A percentile compares a stretch with the other conserved stretches of the same genome.
phyloP scores from a whole-genome alignment of 2,888 invertebrate genomes.

The Octodonta nipae region DNA sequence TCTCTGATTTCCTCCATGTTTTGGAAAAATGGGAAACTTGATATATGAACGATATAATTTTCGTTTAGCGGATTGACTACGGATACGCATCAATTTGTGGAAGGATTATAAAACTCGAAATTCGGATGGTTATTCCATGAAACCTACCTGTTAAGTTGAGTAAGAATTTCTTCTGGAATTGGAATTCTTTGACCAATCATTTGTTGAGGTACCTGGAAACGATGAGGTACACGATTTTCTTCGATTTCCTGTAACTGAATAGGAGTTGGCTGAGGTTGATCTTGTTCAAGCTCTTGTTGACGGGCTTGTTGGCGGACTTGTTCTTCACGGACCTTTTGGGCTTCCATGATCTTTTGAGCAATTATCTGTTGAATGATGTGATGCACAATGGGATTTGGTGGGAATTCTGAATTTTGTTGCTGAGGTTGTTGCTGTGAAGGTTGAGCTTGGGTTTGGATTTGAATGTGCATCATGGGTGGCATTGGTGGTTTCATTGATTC shows the following conservation, averaged over 20 bases:
- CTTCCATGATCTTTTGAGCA: conserved; percentile 32
- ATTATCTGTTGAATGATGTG: conserved; percentile 36
- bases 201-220: conserved; percentile 8
- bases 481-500: neutral
- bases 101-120: too few species aligned
- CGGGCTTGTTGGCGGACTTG: conserved; percentile 24
- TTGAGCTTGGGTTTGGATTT: conserved; percentile 25
- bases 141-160: conserved; percentile 29
- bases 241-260: conserved; percentile 8
- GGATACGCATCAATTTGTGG: too few species aligned
- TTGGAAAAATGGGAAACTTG: too few species aligned
- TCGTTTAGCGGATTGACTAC: too few species aligned
- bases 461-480: conserved; percentile 26
- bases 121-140: too few species aligned
- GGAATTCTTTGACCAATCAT: conserved; percentile 31
- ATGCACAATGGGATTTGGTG: conserved; percentile 35
- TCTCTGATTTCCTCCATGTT: too few species aligned
- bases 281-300: conserved; percentile 23
- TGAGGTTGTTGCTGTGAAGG: conserved; percentile 20
- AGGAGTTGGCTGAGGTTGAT: conserved; percentile 13
- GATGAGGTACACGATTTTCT: conserved; percentile 13
- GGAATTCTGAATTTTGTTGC: conserved; percentile 22
- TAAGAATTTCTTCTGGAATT: conserved; percentile 36
- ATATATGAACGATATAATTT: too few species aligned
- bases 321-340: conserved; percentile 26